Evolutionary conservation across 2,888 invertebrate species (phyloP), one percentile per base, ranked within the genome.

Genomic region (Oscheius onirici): DNA sequence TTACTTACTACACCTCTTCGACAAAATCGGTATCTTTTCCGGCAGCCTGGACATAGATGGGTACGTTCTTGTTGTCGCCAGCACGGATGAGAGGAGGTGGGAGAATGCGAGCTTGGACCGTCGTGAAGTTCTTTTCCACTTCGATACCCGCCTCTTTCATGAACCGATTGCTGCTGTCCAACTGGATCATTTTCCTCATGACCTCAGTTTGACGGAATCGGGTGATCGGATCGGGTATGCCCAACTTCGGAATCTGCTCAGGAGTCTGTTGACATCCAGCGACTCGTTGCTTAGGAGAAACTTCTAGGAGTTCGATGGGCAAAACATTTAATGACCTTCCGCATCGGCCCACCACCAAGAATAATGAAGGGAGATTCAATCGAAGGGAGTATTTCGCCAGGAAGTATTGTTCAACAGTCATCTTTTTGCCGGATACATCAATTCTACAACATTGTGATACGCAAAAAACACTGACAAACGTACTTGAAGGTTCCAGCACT

Each of bases 231-330:
- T 26, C 22, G 40, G 67, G 28, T 3, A 54, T 22, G 24, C 26
- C 55, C 40, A 74, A 71, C 65, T 72, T 78, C 15, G 70, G 49
- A 13, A 66, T 73, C 63, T 79, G 79, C 0, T 58, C 34, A 2
- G 72, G 41, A 3, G 78, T 80, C 40, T 73, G 71, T 51, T 82
- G 80, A 1, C 69, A 54, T 34, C 74, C 74, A 1, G 72, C 74
- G 0, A 82, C 82, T 2, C 82, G 71, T 65, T 82, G 82, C 52
- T 75, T 79, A 17, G 71, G 71, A 10, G 72, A 34, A 44, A 82
- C 73, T 0, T 61, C 67, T 46, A 76, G 51, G 44, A 79, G 15
- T 49, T 82, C 82, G 43, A 73, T 61, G 0, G 82, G 82, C 22
- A 58, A 80, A 22, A 69, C 69, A 5, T 20, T 15, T 73, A 55